Conservation (phyloP, 2,888 invertebrate species). For the Neria commutata region DNA sequence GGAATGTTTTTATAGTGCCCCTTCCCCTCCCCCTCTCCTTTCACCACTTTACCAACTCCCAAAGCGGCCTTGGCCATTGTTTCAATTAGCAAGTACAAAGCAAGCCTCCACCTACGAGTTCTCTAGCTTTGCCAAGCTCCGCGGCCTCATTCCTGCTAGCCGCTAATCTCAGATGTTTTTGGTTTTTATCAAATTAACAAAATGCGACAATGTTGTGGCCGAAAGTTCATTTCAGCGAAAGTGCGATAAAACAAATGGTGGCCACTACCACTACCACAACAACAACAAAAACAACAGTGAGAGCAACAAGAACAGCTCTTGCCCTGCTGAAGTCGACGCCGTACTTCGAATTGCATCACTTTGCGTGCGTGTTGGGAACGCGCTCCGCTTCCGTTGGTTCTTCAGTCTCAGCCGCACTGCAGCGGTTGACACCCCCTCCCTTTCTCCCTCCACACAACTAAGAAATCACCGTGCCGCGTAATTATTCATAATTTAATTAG, state of each 20-base stretch:
- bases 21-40: too few relatives aligned
- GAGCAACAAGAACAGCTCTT: background rate
- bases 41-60: too few relatives aligned
- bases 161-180: constrained; percentile 45
- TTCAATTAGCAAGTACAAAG: constrained; percentile 41
- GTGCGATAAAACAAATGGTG: constrained; percentile 56
- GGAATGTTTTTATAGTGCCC: too few relatives aligned
- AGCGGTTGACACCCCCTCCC: too few relatives aligned
- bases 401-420: background rate
- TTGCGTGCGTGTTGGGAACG: constrained; percentile 41
- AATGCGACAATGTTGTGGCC: constrained; percentile 42
- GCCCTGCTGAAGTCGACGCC: constrained; percentile 25
- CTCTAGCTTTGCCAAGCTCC: background rate
- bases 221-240: constrained; percentile 49
- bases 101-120: background rate
- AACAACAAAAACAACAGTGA: background rate
- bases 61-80: too few relatives aligned
- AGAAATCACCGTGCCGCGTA: constrained; percentile 26
- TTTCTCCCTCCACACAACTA: too few relatives aligned
- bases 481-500: constrained; percentile 60
- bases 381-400: background rate
- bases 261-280: constrained; percentile 17
- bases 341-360: constrained; percentile 49
- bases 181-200: constrained; percentile 56
- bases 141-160: background rate